These are phyloP conservation scores for Macropus fuliginosus DNA, from an alignment of 2,797 vertebrate genomes.

Conservation along the genomic window DNA sequence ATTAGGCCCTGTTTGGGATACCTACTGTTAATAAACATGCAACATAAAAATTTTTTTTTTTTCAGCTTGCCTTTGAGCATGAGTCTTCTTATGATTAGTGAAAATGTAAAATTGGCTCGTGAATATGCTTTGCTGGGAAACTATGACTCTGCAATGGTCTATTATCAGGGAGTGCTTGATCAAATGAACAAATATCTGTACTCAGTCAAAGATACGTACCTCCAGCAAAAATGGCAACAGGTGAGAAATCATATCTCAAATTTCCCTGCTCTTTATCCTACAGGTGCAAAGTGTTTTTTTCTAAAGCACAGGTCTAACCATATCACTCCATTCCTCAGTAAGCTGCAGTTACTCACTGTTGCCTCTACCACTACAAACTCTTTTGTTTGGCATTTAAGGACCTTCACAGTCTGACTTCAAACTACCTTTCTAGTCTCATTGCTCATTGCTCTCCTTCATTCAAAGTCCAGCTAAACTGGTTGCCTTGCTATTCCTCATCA, in stretches of 20 bases:
- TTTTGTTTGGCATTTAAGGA: background rate
- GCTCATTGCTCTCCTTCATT: background rate
- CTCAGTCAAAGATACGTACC: constrained; percentile 89
- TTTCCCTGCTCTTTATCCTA: background rate
- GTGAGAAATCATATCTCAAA: constrained; percentile 80
- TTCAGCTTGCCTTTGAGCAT: constrained; percentile 87
- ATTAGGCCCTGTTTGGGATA: background rate
- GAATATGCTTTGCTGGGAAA: constrained; percentile 98
- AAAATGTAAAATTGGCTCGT: constrained; percentile 97
- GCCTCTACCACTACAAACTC: background rate
- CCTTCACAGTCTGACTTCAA: background rate
- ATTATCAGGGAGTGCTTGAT: constrained; percentile 95
- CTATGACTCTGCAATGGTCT: constrained; percentile 95
- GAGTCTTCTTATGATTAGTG: constrained; percentile 96
- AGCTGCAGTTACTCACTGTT: background rate
- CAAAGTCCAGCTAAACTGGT: background rate
- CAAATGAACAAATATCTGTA: constrained; percentile 94
- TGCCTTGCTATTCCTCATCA: background rate
- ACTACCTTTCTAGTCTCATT: background rate
- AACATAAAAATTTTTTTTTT: constrained; percentile 50
- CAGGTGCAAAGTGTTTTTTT: background rate
- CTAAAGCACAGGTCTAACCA: background rate
- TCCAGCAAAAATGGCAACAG: constrained; percentile 97
- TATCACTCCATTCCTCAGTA: background rate
- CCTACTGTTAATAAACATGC: constrained; percentile 51